Evolutionary conservation across 2,113 vertebrate genomes (phyloP), one percentile per base, ranked within the genome.

Genomic region (Rhinichthys klamathensis): DNA sequence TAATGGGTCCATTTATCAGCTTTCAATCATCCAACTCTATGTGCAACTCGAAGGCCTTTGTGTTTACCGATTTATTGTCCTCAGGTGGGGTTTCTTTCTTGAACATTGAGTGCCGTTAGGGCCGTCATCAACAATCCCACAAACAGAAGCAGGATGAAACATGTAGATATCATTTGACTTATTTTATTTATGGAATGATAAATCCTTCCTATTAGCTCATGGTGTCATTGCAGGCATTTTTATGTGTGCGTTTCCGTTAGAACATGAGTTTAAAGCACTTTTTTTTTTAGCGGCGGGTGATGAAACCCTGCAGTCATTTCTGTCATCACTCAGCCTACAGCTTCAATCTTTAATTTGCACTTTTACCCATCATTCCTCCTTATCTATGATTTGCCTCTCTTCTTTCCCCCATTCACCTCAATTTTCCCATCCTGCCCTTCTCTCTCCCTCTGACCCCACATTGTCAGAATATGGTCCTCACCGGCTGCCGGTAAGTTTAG

Each of bases 401-500:
- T 90, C 83, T 89, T 86, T 63, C 44, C 18, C 77, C 58, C 77
- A 27, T 32, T 82, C 63, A 25, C 60, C 35, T 77, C 12, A 7
- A 38, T 58, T 44, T 88, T 86, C 32, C 78, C 82, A 88, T 89
- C 58, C 87, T 89, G 88, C 84, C 91, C 83, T 90, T 90, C 89
- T 92, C 84, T 92, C 84, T 89, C 85, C 91, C 82, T 92, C 88
- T 92, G 89, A 92, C 46, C 84, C 92, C 92, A 85, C 95, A 89
- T 89, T 89, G 92, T 95, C 94, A 98, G 97, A 98, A 90, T 95
- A 97, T 86, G 94, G 96, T 93, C 96, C 96, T 90, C 96, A 94
- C 27, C 96, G 97, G 94, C 92, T 95, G 87, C 94, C 94, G 85
- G 96, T 99, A 96, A 97, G 97, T 96, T 96, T 99, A 97, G 97